Evolutionary conservation across 2,888 invertebrate species (phyloP).

Genomic region (Agrotis segetum): DNA sequence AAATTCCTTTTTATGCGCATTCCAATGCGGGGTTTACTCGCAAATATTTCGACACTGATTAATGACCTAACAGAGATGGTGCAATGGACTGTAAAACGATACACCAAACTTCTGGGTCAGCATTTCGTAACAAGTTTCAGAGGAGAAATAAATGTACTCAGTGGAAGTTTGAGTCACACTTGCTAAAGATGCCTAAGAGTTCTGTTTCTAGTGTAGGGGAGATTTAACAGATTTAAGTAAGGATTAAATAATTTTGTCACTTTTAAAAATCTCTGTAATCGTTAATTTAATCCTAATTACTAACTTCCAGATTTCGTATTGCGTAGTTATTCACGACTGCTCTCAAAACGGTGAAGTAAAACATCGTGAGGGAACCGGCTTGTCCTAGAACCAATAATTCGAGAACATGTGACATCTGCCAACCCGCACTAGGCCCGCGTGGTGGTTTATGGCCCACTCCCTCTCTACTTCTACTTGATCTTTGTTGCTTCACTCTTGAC

Average conservation of each 20-base stretch:
- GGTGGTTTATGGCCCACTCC: too few species aligned
- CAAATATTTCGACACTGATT: constrained; percentile 60
- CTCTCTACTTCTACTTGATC: too few species aligned
- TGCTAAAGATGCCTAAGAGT: constrained; percentile 9
- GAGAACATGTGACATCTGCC: too few species aligned
- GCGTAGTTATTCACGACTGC: too few species aligned
- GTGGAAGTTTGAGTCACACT: constrained; percentile 31
- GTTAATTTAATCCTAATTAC: not conserved
- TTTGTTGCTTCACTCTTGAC: too few species aligned
- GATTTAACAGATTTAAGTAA: not conserved
- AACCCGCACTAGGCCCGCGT: too few species aligned
- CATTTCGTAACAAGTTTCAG: constrained; percentile 42
- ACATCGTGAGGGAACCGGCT: too few species aligned
- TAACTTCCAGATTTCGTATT: too few species aligned
- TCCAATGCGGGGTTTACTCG: constrained; percentile 56
- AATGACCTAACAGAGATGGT: constrained; percentile 53
- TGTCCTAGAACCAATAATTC: too few species aligned
- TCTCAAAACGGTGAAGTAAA: too few species aligned
- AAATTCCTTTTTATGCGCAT: constrained; percentile 56
- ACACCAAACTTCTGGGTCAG: constrained; percentile 52
- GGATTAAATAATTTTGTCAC: not conserved
- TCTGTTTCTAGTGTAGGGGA: not conserved
- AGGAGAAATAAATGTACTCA: constrained; percentile 25
- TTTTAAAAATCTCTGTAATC: not conserved
- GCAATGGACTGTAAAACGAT: constrained; percentile 60